Percentiles rank a stretch among this genome's conserved stretches.
phyloP scores from a whole-genome alignment of 2,113 vertebrate species.

The Oncorhynchus kisutch region DNA sequence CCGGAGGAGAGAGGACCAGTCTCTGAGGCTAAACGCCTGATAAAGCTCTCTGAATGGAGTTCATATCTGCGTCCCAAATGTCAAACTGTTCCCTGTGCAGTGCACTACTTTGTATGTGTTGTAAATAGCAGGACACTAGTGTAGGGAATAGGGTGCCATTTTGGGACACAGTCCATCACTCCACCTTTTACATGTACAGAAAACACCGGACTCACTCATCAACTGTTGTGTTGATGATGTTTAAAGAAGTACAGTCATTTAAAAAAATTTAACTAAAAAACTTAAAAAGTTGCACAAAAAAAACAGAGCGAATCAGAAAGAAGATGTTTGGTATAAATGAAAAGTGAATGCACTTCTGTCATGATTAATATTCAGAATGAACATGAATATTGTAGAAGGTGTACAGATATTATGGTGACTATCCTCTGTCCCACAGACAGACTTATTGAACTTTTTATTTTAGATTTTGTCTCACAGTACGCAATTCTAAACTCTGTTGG shows the following conservation, averaged over 20 bases:
- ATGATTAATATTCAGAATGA: slow-evolving; percentile 72
- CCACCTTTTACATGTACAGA: slow-evolving; percentile 68
- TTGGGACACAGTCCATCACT: slow-evolving; percentile 54
- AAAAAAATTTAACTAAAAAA: slow-evolving; percentile 40
- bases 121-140: background rate
- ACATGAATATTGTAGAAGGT: slow-evolving; percentile 87
- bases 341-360: slow-evolving; percentile 84
- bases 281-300: slow-evolving; percentile 46
- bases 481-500: slow-evolving; percentile 37
- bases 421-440: slow-evolving; percentile 85
- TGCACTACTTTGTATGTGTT: background rate
- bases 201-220: slow-evolving; percentile 49
- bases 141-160: slow-evolving; percentile 43
- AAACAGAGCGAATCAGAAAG: slow-evolving; percentile 43
- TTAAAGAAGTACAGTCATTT: slow-evolving; percentile 64
- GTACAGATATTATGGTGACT: slow-evolving; percentile 83
- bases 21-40: slow-evolving; percentile 89
- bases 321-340: slow-evolving; percentile 59
- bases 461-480: slow-evolving; percentile 76
- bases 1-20: slow-evolving; percentile 97
- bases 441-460: slow-evolving; percentile 75
- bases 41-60: background rate
- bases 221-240: slow-evolving; percentile 70
- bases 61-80: background rate
- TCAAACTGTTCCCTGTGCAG: background rate